Evolutionary conservation across 2,888 invertebrate species (phyloP), one percentile per base, ranked within the genome.

Genomic region (Sarcophaga caerulescens): DNA sequence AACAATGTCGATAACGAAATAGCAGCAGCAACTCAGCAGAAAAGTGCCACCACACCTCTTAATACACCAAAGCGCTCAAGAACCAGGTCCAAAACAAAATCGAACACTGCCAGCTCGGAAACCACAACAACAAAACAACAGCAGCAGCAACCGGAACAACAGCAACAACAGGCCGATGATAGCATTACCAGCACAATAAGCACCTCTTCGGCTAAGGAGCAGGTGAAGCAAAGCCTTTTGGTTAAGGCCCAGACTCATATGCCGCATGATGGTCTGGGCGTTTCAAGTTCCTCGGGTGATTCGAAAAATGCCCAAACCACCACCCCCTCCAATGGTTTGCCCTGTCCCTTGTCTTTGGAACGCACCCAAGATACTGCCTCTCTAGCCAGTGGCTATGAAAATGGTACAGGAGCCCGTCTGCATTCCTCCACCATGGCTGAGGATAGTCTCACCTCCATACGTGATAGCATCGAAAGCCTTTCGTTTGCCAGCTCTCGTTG

Each of bases 401-500:
- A 89, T 81, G 89, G 88, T 17, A 87, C 84, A 1, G 85, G 85
- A 4, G 89, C 87, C n/a, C 88, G 88, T 77, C 86, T 89, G 35
- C 91, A 92, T 77, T 91, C 92, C 80, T 92, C 93, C 65, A 93
- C 93, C 8, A 86, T 93, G 90, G 92, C 92, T 44, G 93, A 93
- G 52, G 93, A 90, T 68, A 93, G 93, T 59, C 89, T 93, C 19
- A 92, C 93, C 35, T 93, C 93, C 57, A 85, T 93, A 74, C 90
- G 90, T 23, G 89, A 89, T 52, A 93, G 93, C 88, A 91, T 92
- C 65, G 93, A 93, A 82, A 93, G 93, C 78, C 89, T 93, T 17
- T 93, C 93, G 63, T 92, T 92, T 87, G 91, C 91, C 82, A 93
- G 93, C 63, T 93, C 93, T n/a, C 90, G 92, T 25, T 93, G 91